These are phyloP conservation scores for Tauraco hartlaubi DNA, from an alignment of 2,797 vertebrate genomes.

Conservation along the genomic window DNA sequence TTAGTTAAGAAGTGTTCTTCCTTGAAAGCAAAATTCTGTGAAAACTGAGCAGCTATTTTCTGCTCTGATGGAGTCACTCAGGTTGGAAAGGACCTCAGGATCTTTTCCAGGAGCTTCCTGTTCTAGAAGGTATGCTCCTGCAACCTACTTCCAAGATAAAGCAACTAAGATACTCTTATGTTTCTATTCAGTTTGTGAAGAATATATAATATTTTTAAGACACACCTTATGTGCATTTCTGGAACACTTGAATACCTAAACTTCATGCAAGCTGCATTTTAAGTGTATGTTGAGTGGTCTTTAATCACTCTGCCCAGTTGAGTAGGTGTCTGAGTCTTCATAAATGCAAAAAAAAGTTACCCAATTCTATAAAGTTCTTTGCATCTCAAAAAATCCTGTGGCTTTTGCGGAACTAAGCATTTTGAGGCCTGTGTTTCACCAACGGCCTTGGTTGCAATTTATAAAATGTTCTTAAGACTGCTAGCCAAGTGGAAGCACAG, in stretches of 20 bases:
- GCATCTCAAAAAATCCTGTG: neutral
- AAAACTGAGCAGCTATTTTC: neutral
- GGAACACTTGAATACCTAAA: neutral
- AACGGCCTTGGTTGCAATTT: neutral
- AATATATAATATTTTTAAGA: neutral
- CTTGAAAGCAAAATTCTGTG: neutral
- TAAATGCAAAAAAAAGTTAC: neutral
- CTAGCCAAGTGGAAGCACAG: neutral
- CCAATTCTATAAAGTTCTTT: neutral
- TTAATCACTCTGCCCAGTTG: neutral
- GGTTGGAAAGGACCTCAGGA: neutral
- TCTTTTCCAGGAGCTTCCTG: neutral
- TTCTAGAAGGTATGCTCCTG: neutral
- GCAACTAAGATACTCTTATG: neutral
- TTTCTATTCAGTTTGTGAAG: neutral
- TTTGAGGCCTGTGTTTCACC: neutral
- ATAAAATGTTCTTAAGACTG: neutral
- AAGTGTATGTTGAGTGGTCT: neutral
- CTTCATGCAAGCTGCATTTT: neutral
- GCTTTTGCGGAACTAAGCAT: neutral
- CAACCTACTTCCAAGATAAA: neutral
- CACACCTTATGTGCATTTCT: neutral
- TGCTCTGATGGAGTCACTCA: neutral
- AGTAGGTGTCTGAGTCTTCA: neutral
- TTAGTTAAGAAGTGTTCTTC: neutral